phyloP scores from a whole-genome alignment of 2,113 vertebrate species.

The Trochalopteron elliotii region DNA sequence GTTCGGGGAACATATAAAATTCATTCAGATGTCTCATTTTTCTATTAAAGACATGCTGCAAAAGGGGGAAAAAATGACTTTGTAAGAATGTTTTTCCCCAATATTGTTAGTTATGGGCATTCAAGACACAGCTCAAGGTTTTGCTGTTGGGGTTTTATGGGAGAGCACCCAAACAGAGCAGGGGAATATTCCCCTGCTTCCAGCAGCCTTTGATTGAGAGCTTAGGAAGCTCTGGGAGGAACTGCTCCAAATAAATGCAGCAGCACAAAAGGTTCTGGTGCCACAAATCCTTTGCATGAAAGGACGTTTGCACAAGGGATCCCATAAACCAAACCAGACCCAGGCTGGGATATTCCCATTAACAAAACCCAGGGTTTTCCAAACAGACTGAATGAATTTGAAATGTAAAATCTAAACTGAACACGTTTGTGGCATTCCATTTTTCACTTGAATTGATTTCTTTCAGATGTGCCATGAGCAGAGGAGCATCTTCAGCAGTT shows the following conservation, averaged over 20 bases:
- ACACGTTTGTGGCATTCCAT: rapidly evolving
- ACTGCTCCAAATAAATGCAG: not conserved
- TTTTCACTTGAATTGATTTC: not conserved
- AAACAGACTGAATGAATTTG: rapidly evolving
- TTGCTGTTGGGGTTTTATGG: not conserved
- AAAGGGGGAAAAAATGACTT: not conserved
- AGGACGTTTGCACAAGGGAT: not conserved
- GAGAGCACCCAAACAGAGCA: not conserved
- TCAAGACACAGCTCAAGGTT: not conserved
- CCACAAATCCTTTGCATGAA: not conserved
- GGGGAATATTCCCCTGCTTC: not conserved
- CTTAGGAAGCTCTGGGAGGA: not conserved
- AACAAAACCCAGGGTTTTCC: not conserved
- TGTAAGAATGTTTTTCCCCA: not conserved
- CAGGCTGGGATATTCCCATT: not conserved
- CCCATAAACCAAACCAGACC: not conserved
- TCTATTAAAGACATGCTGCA: not conserved
- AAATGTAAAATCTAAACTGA: not conserved
- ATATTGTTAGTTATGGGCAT: rapidly evolving
- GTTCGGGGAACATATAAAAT: conserved; percentile 23
- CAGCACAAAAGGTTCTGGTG: not conserved
- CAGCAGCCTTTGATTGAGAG: not conserved
- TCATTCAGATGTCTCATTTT: not conserved
- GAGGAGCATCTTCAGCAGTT: rapidly evolving
- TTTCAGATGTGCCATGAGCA: rapidly evolving